Percentiles rank a stretch among this genome's conserved stretches.
Evolutionary conservation across 2,113 vertebrate species (phyloP).

Genomic region (Serilophus lunatus): DNA sequence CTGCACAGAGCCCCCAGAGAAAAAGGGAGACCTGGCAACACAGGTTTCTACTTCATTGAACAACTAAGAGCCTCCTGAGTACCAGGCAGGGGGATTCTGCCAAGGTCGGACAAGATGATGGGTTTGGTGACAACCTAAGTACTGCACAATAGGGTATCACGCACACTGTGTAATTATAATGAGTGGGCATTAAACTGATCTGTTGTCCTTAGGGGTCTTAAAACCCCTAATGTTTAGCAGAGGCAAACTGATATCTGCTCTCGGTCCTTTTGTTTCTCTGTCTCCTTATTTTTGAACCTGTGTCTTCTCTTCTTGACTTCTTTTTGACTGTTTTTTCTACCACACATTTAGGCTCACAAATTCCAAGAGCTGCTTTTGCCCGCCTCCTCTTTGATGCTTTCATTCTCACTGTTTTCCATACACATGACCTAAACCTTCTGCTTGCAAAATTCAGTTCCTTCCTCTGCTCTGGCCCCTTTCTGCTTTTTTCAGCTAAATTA

Average conservation of each 20-base stretch:
- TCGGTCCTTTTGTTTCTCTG: not conserved
- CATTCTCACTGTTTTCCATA: not conserved
- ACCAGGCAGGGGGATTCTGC: not conserved
- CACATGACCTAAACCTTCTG: not conserved
- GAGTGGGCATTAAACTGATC: not conserved
- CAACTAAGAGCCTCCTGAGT: not conserved
- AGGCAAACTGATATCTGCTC: not conserved
- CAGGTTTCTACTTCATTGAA: not conserved
- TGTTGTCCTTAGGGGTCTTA: not conserved
- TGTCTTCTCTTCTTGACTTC: not conserved
- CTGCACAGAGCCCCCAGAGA: rapidly evolving
- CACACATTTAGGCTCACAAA: not conserved
- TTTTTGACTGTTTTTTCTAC: not conserved
- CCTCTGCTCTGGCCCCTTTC: not conserved
- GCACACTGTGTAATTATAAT: not conserved
- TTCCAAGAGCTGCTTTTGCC: not conserved
- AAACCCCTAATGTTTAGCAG: not conserved
- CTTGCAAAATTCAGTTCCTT: not conserved
- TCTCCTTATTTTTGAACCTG: not conserved
- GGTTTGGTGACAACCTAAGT: not conserved
- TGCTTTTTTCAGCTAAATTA: not conserved
- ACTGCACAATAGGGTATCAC: not conserved
- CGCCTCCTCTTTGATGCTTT: not conserved
- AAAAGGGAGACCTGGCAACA: not conserved
- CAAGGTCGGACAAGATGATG: too few relatives aligned